phyloP scores from a whole-genome alignment of 1,140 invertebrate genomes.

The Argopecten irradians region DNA sequence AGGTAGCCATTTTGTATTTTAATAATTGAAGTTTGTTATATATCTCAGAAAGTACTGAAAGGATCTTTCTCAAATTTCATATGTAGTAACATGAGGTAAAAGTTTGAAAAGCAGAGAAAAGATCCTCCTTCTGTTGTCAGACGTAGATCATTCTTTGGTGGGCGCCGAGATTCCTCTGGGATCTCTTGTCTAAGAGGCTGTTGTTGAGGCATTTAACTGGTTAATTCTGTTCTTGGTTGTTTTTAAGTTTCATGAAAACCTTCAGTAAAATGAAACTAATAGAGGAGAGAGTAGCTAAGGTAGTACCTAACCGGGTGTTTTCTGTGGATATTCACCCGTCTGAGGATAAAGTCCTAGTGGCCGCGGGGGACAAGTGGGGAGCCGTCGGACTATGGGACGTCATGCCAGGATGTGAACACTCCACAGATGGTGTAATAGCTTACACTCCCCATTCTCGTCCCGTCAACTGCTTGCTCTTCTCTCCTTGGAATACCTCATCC shows the following conservation, averaged over 20 bases:
- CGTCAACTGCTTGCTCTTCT: conserved; percentile 61
- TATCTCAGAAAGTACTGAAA: too few species aligned
- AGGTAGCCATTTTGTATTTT: too few species aligned
- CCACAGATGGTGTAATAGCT: conserved; percentile 57
- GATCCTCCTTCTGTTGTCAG: too few species aligned
- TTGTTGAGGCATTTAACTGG: too few species aligned
- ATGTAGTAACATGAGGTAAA: too few species aligned
- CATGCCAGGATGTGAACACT: conserved; percentile 29
- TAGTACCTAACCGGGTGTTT: conserved; percentile 65
- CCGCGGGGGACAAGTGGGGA: conserved; percentile 72
- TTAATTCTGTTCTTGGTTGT: too few species aligned
- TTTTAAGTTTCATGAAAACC: conserved; percentile 56
- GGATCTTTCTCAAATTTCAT: too few species aligned
- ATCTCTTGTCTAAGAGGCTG: too few species aligned
- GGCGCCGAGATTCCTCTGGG: too few species aligned
- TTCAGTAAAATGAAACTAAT: conserved; percentile 56
- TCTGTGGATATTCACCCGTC: conserved; percentile 68
- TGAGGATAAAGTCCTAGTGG: conserved; percentile 52
- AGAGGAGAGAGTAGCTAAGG: conserved; percentile 64
- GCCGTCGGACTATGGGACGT: conserved; percentile 71
- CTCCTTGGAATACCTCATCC: conserved; percentile 37
- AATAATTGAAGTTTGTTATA: too few species aligned
- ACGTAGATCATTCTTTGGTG: too few species aligned
- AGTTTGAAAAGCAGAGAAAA: too few species aligned
- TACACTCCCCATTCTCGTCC: conserved; percentile 67